phyloP scores from a whole-genome alignment of 35 echinoderm and acorn worm genomes.

The Patiria miniata region DNA sequence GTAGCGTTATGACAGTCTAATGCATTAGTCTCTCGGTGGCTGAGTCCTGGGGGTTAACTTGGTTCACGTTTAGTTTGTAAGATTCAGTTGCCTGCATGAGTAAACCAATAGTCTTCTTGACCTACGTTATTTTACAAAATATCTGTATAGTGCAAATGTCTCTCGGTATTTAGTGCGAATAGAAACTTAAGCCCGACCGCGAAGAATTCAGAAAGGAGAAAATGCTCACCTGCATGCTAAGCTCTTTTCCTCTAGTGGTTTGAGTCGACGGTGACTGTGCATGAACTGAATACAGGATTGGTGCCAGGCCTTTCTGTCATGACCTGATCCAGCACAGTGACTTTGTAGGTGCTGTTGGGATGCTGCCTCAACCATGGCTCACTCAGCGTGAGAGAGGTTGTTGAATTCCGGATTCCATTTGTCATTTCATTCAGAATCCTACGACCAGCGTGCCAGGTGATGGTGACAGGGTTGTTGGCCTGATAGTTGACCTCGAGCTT shows the following conservation, averaged over 20 bases:
- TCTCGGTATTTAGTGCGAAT: too few relatives aligned
- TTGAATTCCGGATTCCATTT: neutral
- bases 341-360: constrained; percentile 5
- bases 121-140: too few relatives aligned
- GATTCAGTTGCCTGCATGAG: too few relatives aligned
- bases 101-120: too few relatives aligned
- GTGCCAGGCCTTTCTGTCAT: neutral
- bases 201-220: too few relatives aligned
- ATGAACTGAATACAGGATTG: neutral
- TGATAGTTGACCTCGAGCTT: neutral
- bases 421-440: neutral
- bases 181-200: too few relatives aligned
- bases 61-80: too few relatives aligned
- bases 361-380: neutral
- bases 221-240: too few relatives aligned
- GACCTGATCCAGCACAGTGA: neutral
- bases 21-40: too few relatives aligned
- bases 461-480: neutral
- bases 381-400: neutral
- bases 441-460: neutral
- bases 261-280: neutral
- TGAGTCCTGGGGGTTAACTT: too few relatives aligned
- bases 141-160: too few relatives aligned
- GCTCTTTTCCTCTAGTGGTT: neutral
- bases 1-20: too few relatives aligned